Base-by-base conservation (phyloP, 2,888 invertebrate species). In the Sminthurinus aureus region DNA sequence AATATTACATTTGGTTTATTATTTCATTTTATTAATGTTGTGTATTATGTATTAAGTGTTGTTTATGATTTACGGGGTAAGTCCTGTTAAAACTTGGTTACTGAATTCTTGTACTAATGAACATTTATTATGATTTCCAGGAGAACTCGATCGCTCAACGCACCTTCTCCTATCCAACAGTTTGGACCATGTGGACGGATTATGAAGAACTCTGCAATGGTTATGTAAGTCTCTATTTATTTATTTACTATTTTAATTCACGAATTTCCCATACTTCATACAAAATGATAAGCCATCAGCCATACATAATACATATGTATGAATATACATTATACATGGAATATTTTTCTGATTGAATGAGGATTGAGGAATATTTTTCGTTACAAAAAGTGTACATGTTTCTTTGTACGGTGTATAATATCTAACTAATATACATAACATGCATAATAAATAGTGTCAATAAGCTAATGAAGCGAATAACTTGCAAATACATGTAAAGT, bases 151-250 rank as follows among this genome's bases (percentile, higher is more conserved):
- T 98, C 98, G 89, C 93, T 98, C 91, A 98, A 98, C 93, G 98
- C 98, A 22, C 98, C 98, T 13, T 97, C 96, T 87, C 98, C 98
- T 0, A 95, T 97, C 89, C 97, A 97, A 91, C 96, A 97, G 90
- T 98, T 98, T 91, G 98, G 98, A 93, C 98, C 98, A 93, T 98
- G 98, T 92, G 98, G 98, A 89, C 95, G 97, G 89, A 97, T 98
- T 20, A 67, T 67, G 90, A 98, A 97, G 92, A 97, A 96, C 91
- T 96, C 97, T 18, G 96, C 96, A 66, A 96, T 96, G 95, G 96
- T 97, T 90, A 96, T 98, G 98, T 97, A 92, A 96, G 97, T 96
- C 91, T 38, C 38, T 81, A 66, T 26, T 52, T 22, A 20, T 66
- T 84, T 66, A n/a, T 20, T 58, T n/a, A 52, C 18, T 12, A 79